Evolutionary conservation across 2,113 vertebrate species (phyloP).

Genomic region (Pithys albifrons): DNA sequence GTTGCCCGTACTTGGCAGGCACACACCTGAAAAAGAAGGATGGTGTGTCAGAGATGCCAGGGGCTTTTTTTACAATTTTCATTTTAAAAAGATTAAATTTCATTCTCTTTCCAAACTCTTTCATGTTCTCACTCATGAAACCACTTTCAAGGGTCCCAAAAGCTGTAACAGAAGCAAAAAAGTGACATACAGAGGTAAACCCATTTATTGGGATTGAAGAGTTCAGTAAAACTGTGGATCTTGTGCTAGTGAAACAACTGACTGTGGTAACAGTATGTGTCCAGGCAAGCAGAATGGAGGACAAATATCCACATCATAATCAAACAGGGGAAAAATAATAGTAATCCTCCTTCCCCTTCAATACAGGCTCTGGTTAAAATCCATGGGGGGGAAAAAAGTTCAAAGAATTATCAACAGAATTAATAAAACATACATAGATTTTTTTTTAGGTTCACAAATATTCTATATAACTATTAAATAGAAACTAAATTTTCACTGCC

Average conservation of each 20-base stretch:
- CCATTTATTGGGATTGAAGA: background rate
- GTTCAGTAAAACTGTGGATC: background rate
- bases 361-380: background rate
- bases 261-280: background rate
- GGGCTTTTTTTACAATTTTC: background rate
- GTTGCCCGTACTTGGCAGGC: slow-evolving; percentile 94
- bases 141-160: background rate
- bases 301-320: background rate
- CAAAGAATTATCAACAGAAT: background rate
- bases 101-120: background rate
- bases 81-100: background rate
- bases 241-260: background rate
- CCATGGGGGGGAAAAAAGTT: rapidly evolving
- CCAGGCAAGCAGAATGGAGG: background rate
- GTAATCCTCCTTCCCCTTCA: background rate
- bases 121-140: background rate
- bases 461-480: background rate
- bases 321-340: background rate
- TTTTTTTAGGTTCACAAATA: background rate
- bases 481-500: background rate
- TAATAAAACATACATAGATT: background rate
- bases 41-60: background rate
- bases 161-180: background rate
- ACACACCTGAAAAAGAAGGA: slow-evolving; percentile 81
- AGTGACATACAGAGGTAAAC: background rate